Evolutionary conservation across 1,140 invertebrate species (phyloP).

Genomic region (Camponotus vicinus): DNA sequence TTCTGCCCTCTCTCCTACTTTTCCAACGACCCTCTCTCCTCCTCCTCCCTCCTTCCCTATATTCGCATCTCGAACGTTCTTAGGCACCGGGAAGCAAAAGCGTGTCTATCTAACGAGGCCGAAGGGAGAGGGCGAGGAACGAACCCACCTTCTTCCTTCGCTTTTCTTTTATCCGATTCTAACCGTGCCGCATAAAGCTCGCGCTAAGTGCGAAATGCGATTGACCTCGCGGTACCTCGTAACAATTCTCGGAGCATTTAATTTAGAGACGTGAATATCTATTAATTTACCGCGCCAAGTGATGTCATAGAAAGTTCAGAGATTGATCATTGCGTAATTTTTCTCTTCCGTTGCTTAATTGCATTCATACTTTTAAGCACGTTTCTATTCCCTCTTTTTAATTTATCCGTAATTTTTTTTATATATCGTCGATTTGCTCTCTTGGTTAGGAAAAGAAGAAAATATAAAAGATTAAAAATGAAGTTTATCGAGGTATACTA

Average conservation of each 20-base stretch:
- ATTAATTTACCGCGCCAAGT: background rate
- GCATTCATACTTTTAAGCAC: background rate
- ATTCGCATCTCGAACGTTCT: conserved; percentile 67
- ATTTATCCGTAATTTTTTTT: background rate
- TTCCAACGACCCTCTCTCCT: conserved; percentile 1
- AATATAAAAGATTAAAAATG: background rate
- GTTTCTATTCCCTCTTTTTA: background rate
- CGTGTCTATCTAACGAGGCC: conserved; percentile 68
- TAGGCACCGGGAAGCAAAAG: conserved; percentile 76
- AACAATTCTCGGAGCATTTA: background rate
- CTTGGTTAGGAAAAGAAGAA: background rate
- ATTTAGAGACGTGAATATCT: background rate
- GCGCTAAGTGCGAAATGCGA: conserved; percentile 49
- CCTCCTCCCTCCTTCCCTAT: conserved; percentile 37
- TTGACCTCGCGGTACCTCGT: conserved; percentile 31
- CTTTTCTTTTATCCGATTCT: conserved; percentile 7
- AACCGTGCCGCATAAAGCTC: conserved; percentile 52
- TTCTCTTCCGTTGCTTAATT: background rate
- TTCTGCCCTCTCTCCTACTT: background rate
- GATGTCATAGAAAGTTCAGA: background rate
- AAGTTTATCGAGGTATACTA: background rate
- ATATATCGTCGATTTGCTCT: background rate
- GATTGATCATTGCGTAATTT: background rate
- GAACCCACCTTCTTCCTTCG: conserved; percentile 58
- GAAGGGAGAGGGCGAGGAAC: conserved; percentile 66